Percentiles rank a stretch among this genome's conserved stretches.
Evolutionary conservation across 2,113 vertebrate species (phyloP).

Genomic region (Oriolus oriolus): DNA sequence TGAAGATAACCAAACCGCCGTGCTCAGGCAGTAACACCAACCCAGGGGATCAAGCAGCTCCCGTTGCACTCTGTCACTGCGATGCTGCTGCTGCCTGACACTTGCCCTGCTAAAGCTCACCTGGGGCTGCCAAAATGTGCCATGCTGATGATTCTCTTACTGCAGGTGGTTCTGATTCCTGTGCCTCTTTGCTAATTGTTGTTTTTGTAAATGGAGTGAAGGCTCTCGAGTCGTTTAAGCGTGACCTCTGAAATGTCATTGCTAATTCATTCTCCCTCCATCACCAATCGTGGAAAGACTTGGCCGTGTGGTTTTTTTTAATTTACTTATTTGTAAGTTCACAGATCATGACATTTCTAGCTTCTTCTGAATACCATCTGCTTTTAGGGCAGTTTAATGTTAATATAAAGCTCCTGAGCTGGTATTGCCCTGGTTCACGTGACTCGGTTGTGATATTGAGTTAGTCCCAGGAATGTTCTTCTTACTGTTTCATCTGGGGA

Average conservation of each 20-base stretch:
- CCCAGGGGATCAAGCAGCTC: not conserved
- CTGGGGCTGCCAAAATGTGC: not conserved
- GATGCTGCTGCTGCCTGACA: not conserved
- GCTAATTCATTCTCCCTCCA: not conserved
- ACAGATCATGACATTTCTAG: not conserved
- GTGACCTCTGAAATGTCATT: not conserved
- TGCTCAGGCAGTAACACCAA: not conserved
- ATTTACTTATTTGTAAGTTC: not conserved
- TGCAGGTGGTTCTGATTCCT: not conserved
- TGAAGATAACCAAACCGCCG: not conserved
- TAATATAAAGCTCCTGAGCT: not conserved
- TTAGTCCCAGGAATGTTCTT: not conserved
- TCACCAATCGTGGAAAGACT: not conserved
- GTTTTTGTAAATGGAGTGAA: not conserved
- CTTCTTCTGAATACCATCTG: not conserved
- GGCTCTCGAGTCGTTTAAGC: fast-evolving
- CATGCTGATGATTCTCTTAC: fast-evolving
- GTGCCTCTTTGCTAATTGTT: not conserved
- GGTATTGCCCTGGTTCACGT: not conserved
- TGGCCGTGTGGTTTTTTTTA: not conserved
- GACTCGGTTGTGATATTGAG: not conserved
- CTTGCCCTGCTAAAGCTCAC: not conserved
- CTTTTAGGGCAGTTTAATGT: not conserved
- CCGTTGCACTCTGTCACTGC: fast-evolving
- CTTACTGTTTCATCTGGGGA: fast-evolving